Evolutionary conservation across 2,888 invertebrate genomes (phyloP), one percentile per base, ranked within the genome.

Genomic region (Metalampra italica): DNA sequence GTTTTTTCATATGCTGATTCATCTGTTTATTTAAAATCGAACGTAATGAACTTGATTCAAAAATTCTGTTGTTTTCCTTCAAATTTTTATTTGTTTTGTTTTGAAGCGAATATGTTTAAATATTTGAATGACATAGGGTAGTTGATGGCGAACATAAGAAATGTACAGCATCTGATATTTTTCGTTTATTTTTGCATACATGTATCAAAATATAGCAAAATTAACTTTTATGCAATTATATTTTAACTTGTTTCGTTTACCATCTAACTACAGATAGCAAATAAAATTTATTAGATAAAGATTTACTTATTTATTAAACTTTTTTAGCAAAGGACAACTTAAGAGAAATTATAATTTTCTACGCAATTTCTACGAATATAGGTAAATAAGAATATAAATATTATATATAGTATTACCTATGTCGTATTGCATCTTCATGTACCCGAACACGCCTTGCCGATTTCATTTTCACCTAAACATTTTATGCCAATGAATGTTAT

Each of bases 401-500:
- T n/a, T n/a, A n/a, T n/a, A 58, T 69, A 75, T 71, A 76, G 75
- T 78, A 82, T 88, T 88, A 88, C 88, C 88, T 88, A 88, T 88
- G 87, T 73, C 85, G 87, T 73, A 88, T 87, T 77, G 87, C 88
- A 82, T 88, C 88, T 83, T 88, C 88, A 77, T 87, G 88, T 77
- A 88, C 88, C 72, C 88, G 88, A 75, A 88, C 88, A 73, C 88
- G 88, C 88, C 88, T 85, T 79, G 86, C 73, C 70, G 88, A 78
- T 87, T 88, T 87, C 88, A 88, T 88, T 87, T 78, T 87, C 85
- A 88, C 88, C 88, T 88, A 77, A 87, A 87, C 85, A 88, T 88
- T 79, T 79, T 76, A 85, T 82, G 83, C 82, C 85, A 87, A 87
- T 78, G 60, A 80, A 71, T 79, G 78, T 56, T 54, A 49, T 50